Evolutionary conservation across 2,888 invertebrate genomes (phyloP), one percentile per base, ranked within the genome.

Genomic region (Pomacea canaliculata): DNA sequence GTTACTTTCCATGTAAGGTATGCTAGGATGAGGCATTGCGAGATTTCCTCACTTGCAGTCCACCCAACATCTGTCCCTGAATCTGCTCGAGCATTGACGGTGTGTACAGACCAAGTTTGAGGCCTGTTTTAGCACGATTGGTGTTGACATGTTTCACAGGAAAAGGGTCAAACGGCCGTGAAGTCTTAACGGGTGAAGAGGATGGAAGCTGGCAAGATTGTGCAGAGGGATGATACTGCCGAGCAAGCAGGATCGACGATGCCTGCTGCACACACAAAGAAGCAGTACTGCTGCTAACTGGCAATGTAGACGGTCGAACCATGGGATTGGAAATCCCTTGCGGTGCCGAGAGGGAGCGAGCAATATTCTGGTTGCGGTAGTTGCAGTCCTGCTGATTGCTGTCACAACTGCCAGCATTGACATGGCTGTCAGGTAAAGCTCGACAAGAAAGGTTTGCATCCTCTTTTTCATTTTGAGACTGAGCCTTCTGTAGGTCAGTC

Each of bases 21-120:
- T 27, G 74, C 69, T 74, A 78, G 18, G 78, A 78, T 19, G 80
- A 78, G 27, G 76, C 69, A 23, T 76, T 80, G 5, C 78, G 65
- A 16, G 76, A 49, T 60, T 80, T 78, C 18, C 66, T 71, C 37
- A 74, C 77, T 63, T 51, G 19, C 19, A 78, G 48, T 56, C 68
- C 69, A 12, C 63, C 63, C 18, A 67, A 49, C 49, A 74, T 51
- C 74, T 69, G 69, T 7, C 79, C 83, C 71, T 84, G 84, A 71
- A 82, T 81, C 70, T 85, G 83, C 71, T 84, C 82, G 37, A 85
- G 76, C 12, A 85, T 86, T 49, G 88, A 85, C 0, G 84, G 84
- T 27, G 85, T 87, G 81, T 91, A 91, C 71, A 91, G 82, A 7
- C 91, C 91, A 8, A 91, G 81, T 71, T 87, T 88, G 9, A 90